These are phyloP conservation scores for Hermetia illucens DNA, from an alignment of 1,140 invertebrate species.

Conservation along the genomic window DNA sequence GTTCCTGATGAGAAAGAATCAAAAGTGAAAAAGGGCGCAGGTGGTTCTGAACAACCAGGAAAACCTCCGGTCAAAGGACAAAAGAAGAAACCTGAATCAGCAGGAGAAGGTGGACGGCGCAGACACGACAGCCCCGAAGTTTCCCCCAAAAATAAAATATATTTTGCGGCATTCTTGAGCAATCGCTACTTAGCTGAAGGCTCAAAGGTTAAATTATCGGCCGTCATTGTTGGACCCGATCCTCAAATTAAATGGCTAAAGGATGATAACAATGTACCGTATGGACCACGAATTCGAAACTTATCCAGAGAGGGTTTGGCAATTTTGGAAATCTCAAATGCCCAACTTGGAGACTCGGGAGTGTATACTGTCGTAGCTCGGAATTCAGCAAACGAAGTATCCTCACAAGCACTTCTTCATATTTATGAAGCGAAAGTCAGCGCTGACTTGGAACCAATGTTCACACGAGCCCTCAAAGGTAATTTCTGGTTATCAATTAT, in stretches of 20 bases:
- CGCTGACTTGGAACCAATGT: constrained; percentile 23
- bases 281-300: constrained; percentile 20
- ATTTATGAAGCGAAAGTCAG: constrained; percentile 28
- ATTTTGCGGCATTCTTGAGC: constrained; percentile 24
- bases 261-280: constrained; percentile 22
- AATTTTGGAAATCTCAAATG: constrained; percentile 35
- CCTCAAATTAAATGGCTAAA: constrained; percentile 26
- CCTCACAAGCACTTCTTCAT: constrained; percentile 33
- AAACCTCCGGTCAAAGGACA: constrained; percentile 10
- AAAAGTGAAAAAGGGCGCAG: constrained; percentile 9
- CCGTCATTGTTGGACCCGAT: constrained; percentile 23
- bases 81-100: constrained; percentile 16
- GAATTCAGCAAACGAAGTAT: constrained; percentile 34
- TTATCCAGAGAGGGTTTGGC: constrained; percentile 32
- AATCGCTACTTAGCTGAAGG: constrained; percentile 28
- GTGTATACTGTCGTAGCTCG: constrained; percentile 34
- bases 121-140: constrained; percentile 21
- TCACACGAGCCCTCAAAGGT: constrained; percentile 29
- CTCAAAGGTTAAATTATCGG: constrained; percentile 26
- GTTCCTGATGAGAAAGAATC: constrained; percentile 7
- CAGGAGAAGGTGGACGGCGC: constrained; percentile 19
- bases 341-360: constrained; percentile 25
- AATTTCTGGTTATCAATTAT: no score
- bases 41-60: constrained; percentile 8
- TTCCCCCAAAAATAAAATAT: constrained; percentile 24